Percentiles rank a stretch among this genome's conserved stretches.
These are phyloP conservation scores for Vanessa atalanta DNA, from an alignment of 1,140 invertebrate genomes.

Conservation along the genomic window DNA sequence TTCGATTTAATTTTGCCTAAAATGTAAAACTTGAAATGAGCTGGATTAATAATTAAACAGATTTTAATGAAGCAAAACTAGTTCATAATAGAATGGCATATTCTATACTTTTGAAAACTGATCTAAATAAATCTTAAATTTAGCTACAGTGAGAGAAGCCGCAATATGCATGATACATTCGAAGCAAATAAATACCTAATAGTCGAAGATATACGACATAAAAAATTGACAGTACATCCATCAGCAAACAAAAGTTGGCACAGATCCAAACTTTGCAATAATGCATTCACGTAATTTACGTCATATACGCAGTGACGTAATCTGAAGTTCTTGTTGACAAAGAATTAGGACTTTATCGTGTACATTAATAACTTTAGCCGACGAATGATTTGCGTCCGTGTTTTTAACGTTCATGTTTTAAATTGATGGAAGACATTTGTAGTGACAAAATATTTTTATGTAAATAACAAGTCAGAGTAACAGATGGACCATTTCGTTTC, in stretches of 20 bases:
- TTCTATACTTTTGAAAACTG: no score
- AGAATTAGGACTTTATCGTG: slow-evolving; percentile 2
- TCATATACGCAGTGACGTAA: slow-evolving; percentile 4
- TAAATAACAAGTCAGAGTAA: not conserved
- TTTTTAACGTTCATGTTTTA: not conserved
- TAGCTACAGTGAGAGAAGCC: no score
- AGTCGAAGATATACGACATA: not conserved
- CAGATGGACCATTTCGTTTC: not conserved
- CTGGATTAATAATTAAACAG: no score
- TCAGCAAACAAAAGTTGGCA: not conserved
- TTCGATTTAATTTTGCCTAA: no score
- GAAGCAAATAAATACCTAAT: not conserved
- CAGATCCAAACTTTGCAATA: not conserved
- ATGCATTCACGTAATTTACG: slow-evolving; percentile 1
- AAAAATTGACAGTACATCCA: not conserved
- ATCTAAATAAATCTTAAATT: no score
- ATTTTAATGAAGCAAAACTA: no score
- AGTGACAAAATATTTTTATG: not conserved
- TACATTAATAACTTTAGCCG: slow-evolving; percentile 2
- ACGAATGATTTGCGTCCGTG: not conserved
- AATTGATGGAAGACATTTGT: not conserved
- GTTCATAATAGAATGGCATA: no score
- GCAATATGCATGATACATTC: no score
- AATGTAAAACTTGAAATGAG: no score
- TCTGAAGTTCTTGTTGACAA: slow-evolving; percentile 6